Evolutionary conservation across 2,888 invertebrate species (phyloP), one percentile per base, ranked within the genome.

Genomic region (Nycteola revayana): DNA sequence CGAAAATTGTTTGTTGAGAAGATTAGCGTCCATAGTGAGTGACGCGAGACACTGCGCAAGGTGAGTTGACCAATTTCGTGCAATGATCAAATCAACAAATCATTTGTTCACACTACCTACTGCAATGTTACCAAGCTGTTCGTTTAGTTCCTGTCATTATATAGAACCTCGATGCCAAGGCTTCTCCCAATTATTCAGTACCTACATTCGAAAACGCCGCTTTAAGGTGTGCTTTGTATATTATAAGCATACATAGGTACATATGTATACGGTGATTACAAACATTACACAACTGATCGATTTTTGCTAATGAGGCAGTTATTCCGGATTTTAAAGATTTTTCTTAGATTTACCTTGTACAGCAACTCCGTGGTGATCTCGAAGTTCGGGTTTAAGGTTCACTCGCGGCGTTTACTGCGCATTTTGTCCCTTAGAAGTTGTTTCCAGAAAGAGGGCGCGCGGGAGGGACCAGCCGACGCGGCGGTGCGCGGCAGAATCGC

Each of bases 401-500:
- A 83, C 85, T 75, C 86, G 74, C 84, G 82, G 37, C 60, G 60
- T 42, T 49, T 55, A 73, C 60, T 78, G 78, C 80, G 82, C 78
- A 75, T 76, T 72, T 61, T 62, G 68, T 68, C 73, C 64, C 73
- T 63, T 64, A 53, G 61, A 69, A 66, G 65, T 61, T 58, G 63
- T 73, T 77, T 74, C 66, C 67, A 76, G 68, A 75, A 73, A 69
- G 73, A 76, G 72, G 74, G 71, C 67, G 71, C 71, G 65, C 70
- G 55, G 66, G 72, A 75, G 66, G 72, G 68, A 80, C 85, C 73
- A 68, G 75, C 78, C 79, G 73, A 74, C 69, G 79, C 85, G 84
- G 74, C 84, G 83, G 86, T 78, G 84, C 84, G 85, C 85, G 83
- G 84, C 75, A 53, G 85, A 86, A 78, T 87, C 82, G 82, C 75